A percentile compares a stretch with the other conserved stretches of the same genome.
Evolutionary conservation across 2,888 invertebrate genomes (phyloP).

Genomic region (Enchytraeus crypticus): DNA sequence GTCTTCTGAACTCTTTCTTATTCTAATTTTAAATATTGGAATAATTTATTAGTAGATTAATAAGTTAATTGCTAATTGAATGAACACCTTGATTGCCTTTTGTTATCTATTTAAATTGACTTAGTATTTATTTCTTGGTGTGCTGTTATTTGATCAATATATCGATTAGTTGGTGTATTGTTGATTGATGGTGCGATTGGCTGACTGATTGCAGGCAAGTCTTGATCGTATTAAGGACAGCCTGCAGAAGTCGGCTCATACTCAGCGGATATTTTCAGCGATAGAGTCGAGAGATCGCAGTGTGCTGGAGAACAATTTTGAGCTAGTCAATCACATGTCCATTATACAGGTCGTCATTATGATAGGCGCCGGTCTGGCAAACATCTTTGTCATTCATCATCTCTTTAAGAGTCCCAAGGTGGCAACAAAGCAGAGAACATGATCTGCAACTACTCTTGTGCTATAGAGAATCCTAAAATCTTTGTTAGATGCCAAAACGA

Average conservation of each 20-base stretch:
- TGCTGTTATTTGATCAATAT: too few species aligned
- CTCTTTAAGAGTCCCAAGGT: not conserved
- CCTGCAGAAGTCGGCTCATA: not conserved
- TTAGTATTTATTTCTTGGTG: too few species aligned
- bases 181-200: too few species aligned
- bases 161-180: too few species aligned
- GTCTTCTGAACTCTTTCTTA: too few species aligned
- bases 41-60: too few species aligned
- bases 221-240: not conserved
- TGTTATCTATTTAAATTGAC: too few species aligned
- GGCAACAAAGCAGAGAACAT: not conserved
- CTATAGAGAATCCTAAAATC: not conserved
- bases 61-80: too few species aligned
- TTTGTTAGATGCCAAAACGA: too few species aligned
- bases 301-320: not conserved
- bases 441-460: not conserved
- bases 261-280: not conserved
- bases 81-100: too few species aligned
- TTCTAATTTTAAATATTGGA: too few species aligned
- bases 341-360: not conserved
- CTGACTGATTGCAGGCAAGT: too few species aligned
- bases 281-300: not conserved
- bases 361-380: not conserved
- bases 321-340: not conserved
- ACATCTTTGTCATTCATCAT: not conserved